phyloP scores from a whole-genome alignment of 2,797 vertebrate species.

The Pachyuromys duprasi region DNA sequence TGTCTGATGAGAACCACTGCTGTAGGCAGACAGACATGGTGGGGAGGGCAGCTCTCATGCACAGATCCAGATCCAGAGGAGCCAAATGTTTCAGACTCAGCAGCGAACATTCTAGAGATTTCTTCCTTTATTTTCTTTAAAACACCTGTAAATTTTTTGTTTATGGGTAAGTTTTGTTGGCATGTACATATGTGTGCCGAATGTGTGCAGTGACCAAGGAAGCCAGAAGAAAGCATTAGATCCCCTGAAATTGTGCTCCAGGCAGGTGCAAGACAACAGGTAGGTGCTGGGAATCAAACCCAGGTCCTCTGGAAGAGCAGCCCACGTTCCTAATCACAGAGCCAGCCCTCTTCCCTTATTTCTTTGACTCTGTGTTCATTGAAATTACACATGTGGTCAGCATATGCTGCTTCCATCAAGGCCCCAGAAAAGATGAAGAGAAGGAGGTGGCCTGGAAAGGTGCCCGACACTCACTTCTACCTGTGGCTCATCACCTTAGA shows the following conservation, averaged over 20 bases:
- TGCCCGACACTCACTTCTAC: neutral
- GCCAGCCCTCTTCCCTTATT: neutral
- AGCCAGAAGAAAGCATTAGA: neutral
- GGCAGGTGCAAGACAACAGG: neutral
- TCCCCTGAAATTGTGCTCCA: neutral
- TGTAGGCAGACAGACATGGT: neutral
- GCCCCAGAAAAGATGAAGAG: neutral
- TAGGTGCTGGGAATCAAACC: neutral
- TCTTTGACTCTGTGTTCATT: neutral
- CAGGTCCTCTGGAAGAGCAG: neutral
- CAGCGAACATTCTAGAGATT: neutral
- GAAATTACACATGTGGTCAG: neutral
- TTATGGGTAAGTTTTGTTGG: neutral
- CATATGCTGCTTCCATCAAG: neutral
- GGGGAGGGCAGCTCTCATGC: neutral
- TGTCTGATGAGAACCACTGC: neutral
- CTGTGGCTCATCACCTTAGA: neutral
- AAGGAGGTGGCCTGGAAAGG: neutral
- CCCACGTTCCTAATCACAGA: too few species aligned
- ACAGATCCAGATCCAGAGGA: neutral
- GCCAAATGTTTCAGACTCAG: neutral
- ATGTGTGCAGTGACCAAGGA: neutral
- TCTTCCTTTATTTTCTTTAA: neutral
- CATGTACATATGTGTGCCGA: neutral
- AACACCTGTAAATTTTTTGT: neutral